These are phyloP conservation scores for Syngnathus floridae DNA, from an alignment of 2,113 vertebrate species.

Conservation along the genomic window DNA sequence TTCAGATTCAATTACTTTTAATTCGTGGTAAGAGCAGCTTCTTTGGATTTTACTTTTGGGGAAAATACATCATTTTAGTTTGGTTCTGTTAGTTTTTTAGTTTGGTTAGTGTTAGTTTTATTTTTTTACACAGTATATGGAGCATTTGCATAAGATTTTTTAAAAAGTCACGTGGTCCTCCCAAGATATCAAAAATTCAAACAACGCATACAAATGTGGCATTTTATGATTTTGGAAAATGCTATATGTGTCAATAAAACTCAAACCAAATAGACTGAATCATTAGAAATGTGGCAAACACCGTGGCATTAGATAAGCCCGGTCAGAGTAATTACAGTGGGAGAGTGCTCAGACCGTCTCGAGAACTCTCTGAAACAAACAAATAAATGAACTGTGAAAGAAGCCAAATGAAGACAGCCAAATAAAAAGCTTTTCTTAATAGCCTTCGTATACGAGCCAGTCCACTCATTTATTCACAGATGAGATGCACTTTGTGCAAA, in stretches of 20 bases:
- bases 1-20: not conserved
- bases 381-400: slow-evolving; percentile 13
- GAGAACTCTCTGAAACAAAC: slow-evolving; percentile 10
- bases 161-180: not conserved
- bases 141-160: too few species aligned
- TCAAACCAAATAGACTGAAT: not conserved
- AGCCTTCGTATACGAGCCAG: not conserved
- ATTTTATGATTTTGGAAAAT: not conserved
- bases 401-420: not conserved
- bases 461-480: not conserved
- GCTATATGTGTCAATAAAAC: not conserved
- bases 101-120: too few species aligned
- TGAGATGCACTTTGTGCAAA: not conserved
- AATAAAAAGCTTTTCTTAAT: not conserved
- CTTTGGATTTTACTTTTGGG: too few species aligned
- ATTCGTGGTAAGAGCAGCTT: not conserved
- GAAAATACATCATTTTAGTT: too few species aligned
- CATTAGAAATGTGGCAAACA: slow-evolving; percentile 24
- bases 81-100: too few species aligned
- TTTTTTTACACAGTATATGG: too few species aligned
- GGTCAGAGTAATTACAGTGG: slow-evolving; percentile 40
- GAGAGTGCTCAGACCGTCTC: slow-evolving; percentile 18
- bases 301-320: slow-evolving; percentile 27
- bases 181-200: not conserved
- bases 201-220: not conserved